phyloP scores from a whole-genome alignment of 2,888 invertebrate genomes.

The Aphodius granarius region DNA sequence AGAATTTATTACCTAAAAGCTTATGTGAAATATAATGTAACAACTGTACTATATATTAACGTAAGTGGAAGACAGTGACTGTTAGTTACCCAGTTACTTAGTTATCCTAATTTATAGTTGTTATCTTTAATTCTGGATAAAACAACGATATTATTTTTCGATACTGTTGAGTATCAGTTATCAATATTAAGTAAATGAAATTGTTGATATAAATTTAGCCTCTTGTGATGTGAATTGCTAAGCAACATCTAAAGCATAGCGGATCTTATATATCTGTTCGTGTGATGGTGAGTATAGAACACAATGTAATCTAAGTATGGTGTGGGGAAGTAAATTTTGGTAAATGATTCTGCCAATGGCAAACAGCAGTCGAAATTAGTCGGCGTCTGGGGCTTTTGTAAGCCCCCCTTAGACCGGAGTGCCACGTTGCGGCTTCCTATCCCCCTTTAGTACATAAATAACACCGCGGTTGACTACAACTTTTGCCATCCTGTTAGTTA shows the following conservation, averaged over 20 bases:
- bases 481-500: slow-evolving; percentile 36
- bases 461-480: slow-evolving; percentile 40
- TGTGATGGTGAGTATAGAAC: not conserved
- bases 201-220: no score
- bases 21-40: no score
- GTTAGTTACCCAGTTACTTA: no score
- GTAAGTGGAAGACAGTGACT: no score
- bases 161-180: no score
- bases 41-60: no score
- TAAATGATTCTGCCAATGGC: slow-evolving; percentile 42
- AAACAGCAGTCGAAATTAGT: slow-evolving; percentile 41
- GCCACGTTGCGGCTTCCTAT: slow-evolving; percentile 38
- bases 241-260: not conserved
- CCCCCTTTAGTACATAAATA: slow-evolving; percentile 40
- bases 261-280: not conserved
- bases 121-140: no score
- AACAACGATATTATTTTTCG: no score
- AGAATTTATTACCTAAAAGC: no score
- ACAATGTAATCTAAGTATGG: not conserved
- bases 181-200: no score
- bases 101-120: no score
- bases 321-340: slow-evolving; percentile 12
- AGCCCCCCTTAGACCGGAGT: slow-evolving; percentile 37
- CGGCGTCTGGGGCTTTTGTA: slow-evolving; percentile 35
- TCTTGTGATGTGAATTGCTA: no score